Evolutionary conservation across 2,797 vertebrate genomes (phyloP).

Genomic region (Poeciliopsis infans): DNA sequence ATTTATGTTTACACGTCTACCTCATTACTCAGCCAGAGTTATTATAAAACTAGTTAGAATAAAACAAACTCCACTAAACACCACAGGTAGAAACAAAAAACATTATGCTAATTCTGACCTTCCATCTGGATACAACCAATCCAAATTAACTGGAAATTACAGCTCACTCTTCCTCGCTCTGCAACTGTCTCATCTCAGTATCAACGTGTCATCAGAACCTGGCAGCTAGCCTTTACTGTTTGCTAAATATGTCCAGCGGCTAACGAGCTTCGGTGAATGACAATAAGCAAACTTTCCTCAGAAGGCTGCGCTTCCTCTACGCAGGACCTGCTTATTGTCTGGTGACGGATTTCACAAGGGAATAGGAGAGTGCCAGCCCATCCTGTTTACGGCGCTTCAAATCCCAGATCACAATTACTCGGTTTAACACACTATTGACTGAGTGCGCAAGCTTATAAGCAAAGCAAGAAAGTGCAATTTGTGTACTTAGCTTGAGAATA

Average conservation of each 20-base stretch:
- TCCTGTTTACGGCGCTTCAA: conserved; percentile 75
- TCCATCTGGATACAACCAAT: conserved; percentile 3
- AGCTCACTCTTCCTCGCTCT: not conserved
- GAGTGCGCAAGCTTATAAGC: conserved; percentile 11
- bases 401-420: conserved; percentile 54
- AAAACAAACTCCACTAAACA: not conserved
- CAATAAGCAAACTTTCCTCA: conserved; percentile 52
- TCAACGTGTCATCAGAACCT: conserved; percentile 21
- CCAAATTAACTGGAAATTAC: conserved; percentile 16
- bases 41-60: not conserved
- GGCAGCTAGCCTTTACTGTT: conserved; percentile 34
- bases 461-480: conserved; percentile 22
- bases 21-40: not conserved
- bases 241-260: conserved; percentile 47
- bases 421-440: conserved; percentile 19
- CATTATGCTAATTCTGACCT: not conserved
- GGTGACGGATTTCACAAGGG: conserved; percentile 30
- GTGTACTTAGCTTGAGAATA: conserved; percentile 13
- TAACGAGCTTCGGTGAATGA: conserved; percentile 51
- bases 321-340: conserved; percentile 63
- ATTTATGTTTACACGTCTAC: not conserved
- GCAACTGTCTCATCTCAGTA: conserved; percentile 13
- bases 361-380: conserved; percentile 59
- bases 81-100: not conserved
- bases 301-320: conserved; percentile 39